A percentile compares a stretch with the other conserved stretches of the same genome.
Evolutionary conservation across 1,140 invertebrate genomes (phyloP).

Genomic region (Aporrectodea caliginosa): DNA sequence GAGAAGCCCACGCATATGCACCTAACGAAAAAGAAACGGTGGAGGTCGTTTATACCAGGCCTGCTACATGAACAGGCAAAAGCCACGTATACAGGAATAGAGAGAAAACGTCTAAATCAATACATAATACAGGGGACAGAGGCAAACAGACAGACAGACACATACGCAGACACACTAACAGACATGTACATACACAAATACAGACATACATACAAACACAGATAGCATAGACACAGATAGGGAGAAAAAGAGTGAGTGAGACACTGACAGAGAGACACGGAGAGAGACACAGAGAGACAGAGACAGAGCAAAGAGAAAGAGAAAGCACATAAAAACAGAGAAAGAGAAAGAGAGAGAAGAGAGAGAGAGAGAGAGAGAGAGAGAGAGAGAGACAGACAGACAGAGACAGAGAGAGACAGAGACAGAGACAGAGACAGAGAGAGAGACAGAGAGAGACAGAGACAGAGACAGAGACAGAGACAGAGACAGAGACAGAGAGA

Average conservation of each 20-base stretch:
- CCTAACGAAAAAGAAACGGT: too few species aligned
- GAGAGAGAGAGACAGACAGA: not conserved
- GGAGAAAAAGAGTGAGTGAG: not conserved
- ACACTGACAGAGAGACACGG: not conserved
- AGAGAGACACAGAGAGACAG: too few species aligned
- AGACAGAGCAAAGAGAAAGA: not conserved
- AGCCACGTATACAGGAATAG: too few species aligned
- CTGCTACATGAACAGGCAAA: too few species aligned
- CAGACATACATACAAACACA: not conserved
- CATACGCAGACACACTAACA: not conserved
- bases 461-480: too few species aligned
- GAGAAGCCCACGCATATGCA: too few species aligned
- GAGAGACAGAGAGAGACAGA: not conserved
- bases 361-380: constrained; percentile 1
- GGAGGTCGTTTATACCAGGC: too few species aligned
- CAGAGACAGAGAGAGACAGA: not conserved
- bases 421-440: not conserved
- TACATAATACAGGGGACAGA: too few species aligned
- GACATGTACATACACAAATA: not conserved
- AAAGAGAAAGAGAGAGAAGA: not conserved
- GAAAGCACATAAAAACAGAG: too few species aligned
- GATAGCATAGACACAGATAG: not conserved
- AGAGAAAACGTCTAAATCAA: too few species aligned
- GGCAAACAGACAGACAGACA: not conserved
- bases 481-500: too few species aligned